Evolutionary conservation across 2,113 vertebrate genomes (phyloP).

Genomic region (Phoenicopterus ruber): DNA sequence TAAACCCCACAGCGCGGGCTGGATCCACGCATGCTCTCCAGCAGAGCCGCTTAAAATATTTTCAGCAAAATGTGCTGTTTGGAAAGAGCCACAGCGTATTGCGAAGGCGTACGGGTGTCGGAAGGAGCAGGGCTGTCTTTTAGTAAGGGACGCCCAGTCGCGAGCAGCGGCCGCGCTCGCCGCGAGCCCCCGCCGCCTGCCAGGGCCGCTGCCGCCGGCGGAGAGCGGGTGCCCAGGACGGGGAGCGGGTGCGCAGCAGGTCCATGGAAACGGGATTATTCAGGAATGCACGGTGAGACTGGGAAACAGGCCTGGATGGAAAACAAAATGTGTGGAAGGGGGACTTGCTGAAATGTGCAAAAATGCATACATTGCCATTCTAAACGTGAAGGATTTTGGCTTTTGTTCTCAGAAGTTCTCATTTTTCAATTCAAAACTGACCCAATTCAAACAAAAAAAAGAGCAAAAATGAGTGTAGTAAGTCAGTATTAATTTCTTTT

Average conservation of each 20-base stretch:
- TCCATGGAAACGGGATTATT: background rate
- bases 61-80: background rate
- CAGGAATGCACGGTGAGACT: accelerated
- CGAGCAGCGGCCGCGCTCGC: background rate
- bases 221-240: accelerated
- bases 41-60: background rate
- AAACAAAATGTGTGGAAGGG: background rate
- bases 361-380: background rate
- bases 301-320: background rate
- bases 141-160: accelerated
- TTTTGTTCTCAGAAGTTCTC: background rate
- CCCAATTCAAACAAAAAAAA: background rate
- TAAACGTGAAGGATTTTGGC: background rate
- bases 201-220: background rate
- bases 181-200: background rate
- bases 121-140: background rate
- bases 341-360: background rate
- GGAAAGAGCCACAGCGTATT: background rate
- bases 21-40: accelerated
- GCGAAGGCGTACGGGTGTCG: accelerated
- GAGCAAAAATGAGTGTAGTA: background rate
- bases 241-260: background rate
- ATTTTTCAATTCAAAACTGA: background rate
- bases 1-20: background rate
- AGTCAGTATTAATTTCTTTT: background rate